These are phyloP conservation scores for Hedya salicella DNA, from an alignment of 2,888 invertebrate genomes.

Conservation along the genomic window DNA sequence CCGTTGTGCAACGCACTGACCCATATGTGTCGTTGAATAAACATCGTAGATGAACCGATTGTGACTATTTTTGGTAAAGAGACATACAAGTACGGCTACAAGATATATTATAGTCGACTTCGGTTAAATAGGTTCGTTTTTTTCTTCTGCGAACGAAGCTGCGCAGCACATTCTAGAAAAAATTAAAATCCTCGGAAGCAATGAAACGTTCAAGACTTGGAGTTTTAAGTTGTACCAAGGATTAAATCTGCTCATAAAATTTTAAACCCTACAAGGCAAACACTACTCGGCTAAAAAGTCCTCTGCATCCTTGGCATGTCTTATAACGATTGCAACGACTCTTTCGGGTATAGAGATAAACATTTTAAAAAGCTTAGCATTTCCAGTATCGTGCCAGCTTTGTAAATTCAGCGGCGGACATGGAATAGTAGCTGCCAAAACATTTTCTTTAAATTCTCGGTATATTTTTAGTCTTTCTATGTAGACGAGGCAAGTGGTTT, in stretches of 20 bases:
- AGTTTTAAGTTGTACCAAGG: background rate
- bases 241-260: background rate
- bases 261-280: background rate
- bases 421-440: conserved; percentile 13
- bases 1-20: too few relatives aligned
- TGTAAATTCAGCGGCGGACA: conserved; percentile 1
- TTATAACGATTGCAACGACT: conserved; percentile 11
- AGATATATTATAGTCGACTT: too few relatives aligned
- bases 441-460: conserved; percentile 4
- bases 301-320: conserved; percentile 16
- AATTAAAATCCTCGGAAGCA: too few relatives aligned
- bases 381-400: conserved; percentile 15
- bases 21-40: too few relatives aligned
- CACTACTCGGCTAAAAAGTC: conserved; percentile 1
- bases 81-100: too few relatives aligned
- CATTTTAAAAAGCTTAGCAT: conserved; percentile 27
- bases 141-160: too few relatives aligned
- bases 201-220: too few relatives aligned
- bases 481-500: background rate
- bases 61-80: too few relatives aligned
- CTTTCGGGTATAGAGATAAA: conserved; percentile 26
- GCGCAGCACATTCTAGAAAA: too few relatives aligned
- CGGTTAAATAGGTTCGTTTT: too few relatives aligned
- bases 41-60: too few relatives aligned
- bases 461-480: background rate